Percentiles rank a stretch among this genome's conserved stretches.
phyloP scores from a whole-genome alignment of 1,140 invertebrate species.

The Drosophila pachea region DNA sequence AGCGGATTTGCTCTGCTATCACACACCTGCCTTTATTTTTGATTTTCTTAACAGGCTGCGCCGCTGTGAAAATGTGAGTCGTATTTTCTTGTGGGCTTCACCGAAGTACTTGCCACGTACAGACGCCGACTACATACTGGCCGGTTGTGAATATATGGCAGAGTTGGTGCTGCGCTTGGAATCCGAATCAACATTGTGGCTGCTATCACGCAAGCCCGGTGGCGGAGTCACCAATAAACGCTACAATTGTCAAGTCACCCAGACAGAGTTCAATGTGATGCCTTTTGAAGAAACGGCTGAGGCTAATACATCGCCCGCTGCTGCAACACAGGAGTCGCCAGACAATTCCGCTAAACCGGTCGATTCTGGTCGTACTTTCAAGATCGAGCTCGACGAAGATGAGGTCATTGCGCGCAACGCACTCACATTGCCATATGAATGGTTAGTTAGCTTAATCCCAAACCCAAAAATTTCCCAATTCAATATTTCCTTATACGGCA shows the following conservation, averaged over 20 bases:
- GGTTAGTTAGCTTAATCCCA: conserved; percentile 29
- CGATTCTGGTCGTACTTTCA: conserved; percentile 65
- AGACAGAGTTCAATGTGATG: conserved; percentile 58
- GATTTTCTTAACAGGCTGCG: conserved; percentile 59
- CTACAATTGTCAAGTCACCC: conserved; percentile 59
- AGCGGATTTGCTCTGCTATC: conserved; percentile 65
- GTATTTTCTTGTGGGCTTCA: conserved; percentile 69
- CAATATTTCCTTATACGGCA: conserved; percentile 1
- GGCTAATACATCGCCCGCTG: conserved; percentile 10
- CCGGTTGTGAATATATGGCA: conserved; percentile 69
- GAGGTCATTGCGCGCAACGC: conserved; percentile 75
- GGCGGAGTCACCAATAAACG: conserved; percentile 60
- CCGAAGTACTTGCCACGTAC: conserved; percentile 51
- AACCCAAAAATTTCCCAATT: not conserved
- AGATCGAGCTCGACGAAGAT: conserved; percentile 75
- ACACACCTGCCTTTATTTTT: conserved; percentile 58
- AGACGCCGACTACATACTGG: conserved; percentile 53
- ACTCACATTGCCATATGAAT: conserved; percentile 77
- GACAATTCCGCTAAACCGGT: conserved; percentile 12
- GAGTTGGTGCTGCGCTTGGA: conserved; percentile 64
- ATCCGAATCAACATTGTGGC: conserved; percentile 43
- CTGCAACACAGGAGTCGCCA: not conserved
- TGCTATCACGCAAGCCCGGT: conserved; percentile 58
- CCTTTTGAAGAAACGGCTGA: conserved; percentile 17
- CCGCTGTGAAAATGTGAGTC: conserved; percentile 56